phyloP scores from a whole-genome alignment of 2,888 invertebrate species.

The Dione vanillae region DNA sequence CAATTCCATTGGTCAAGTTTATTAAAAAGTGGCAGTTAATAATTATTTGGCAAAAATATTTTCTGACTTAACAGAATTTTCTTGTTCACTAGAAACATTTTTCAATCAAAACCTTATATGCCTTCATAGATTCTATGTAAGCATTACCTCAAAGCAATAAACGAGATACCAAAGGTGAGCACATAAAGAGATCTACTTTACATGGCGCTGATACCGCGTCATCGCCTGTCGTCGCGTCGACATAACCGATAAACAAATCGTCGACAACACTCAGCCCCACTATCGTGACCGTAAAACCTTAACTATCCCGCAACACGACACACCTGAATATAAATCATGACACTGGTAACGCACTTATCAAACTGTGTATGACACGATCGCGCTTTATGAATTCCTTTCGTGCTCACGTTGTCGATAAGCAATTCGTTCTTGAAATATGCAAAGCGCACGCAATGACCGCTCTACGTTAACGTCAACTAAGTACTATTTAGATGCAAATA shows the following conservation, averaged over 20 bases:
- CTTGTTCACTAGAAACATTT: background rate
- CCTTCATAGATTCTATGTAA: slow-evolving; percentile 26
- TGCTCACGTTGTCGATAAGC: slow-evolving; percentile 55
- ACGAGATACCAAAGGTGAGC: slow-evolving; percentile 76
- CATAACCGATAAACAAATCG: slow-evolving; percentile 77
- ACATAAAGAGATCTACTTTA: slow-evolving; percentile 75
- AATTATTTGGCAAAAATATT: too few species aligned
- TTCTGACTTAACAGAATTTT: background rate
- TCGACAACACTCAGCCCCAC: slow-evolving; percentile 71
- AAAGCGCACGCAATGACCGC: slow-evolving; percentile 58
- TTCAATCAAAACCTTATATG: slow-evolving; percentile 28
- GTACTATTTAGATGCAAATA: slow-evolving; percentile 56
- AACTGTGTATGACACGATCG: slow-evolving; percentile 76
- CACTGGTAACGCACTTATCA: slow-evolving; percentile 72
- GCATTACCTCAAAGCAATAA: slow-evolving; percentile 65
- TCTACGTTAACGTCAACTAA: slow-evolving; percentile 53
- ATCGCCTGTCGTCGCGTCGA: slow-evolving; percentile 75
- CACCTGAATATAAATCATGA: slow-evolving; percentile 79
- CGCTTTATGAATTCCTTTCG: slow-evolving; percentile 65
- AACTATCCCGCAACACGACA: slow-evolving; percentile 80
- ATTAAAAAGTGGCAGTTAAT: too few species aligned
- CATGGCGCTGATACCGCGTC: slow-evolving; percentile 68
- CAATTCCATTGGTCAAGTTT: too few species aligned
- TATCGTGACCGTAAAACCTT: slow-evolving; percentile 80
- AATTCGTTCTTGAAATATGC: slow-evolving; percentile 53